Evolutionary conservation across 2,888 invertebrate genomes (phyloP).

Genomic region (Caenorhabditis sp.): DNA sequence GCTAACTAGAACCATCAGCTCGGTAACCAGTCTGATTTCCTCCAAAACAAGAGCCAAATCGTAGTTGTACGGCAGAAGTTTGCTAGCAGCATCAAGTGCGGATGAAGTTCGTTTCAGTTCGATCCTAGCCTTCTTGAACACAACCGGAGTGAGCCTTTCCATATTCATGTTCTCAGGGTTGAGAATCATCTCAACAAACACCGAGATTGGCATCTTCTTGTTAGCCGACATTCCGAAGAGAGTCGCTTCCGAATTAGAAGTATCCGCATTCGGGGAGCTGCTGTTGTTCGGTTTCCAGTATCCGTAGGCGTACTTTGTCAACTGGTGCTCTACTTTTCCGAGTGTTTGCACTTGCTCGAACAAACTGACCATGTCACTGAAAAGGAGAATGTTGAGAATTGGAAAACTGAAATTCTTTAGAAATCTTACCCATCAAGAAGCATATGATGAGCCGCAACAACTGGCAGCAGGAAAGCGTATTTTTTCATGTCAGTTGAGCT

Average conservation of each 20-base stretch:
- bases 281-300: constrained; percentile 65
- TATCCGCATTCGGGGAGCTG: constrained; percentile 54
- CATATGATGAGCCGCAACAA: constrained; percentile 78
- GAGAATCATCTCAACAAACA: constrained; percentile 85
- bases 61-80: constrained; percentile 77
- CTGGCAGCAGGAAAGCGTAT: constrained; percentile 76
- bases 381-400: too few species aligned
- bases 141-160: constrained; percentile 86
- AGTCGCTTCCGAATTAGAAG: constrained; percentile 31
- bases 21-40: constrained; percentile 87
- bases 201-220: constrained; percentile 74
- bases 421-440: constrained; percentile 73
- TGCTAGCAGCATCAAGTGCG: constrained; percentile 71
- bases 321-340: constrained; percentile 78
- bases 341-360: constrained; percentile 78
- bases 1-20: constrained; percentile 85
- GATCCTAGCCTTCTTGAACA: constrained; percentile 84
- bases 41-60: constrained; percentile 82
- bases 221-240: constrained; percentile 60
- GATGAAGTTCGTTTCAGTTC: constrained; percentile 73
- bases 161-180: constrained; percentile 87
- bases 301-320: constrained; percentile 75
- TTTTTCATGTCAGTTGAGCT: constrained; percentile 71
- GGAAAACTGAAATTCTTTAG: too few species aligned
- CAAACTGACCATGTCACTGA: constrained; percentile 76